These are phyloP conservation scores for Halcyon badia DNA, from an alignment of 2,797 vertebrate species.

Conservation along the genomic window DNA sequence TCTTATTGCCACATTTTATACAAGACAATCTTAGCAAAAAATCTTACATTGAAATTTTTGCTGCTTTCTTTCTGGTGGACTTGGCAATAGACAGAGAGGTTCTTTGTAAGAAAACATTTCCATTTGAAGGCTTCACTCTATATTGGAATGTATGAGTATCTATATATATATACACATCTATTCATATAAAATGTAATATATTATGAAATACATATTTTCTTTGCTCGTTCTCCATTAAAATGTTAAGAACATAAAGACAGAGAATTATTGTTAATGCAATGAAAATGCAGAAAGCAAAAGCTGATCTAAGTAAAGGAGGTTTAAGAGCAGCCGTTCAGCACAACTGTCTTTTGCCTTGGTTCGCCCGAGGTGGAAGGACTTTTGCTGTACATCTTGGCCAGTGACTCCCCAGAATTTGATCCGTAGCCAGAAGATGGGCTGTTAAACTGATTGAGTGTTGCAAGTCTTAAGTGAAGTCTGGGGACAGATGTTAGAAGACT, in stretches of 20 bases:
- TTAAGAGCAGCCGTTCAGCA: not conserved
- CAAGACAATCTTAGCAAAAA: not conserved
- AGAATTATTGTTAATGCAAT: not conserved
- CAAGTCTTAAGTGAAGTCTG: not conserved
- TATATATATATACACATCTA: not conserved
- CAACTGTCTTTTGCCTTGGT: not conserved
- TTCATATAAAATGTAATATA: constrained; percentile 2
- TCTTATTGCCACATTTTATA: not conserved
- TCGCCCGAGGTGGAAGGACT: not conserved
- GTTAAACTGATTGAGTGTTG: not conserved
- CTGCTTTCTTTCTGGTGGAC: not conserved
- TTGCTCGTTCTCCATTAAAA: constrained; percentile 24
- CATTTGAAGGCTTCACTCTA: constrained; percentile 27
- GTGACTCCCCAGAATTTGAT: not conserved
- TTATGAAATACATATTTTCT: not conserved
- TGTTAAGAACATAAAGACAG: not conserved
- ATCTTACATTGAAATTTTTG: not conserved
- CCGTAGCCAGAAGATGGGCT: not conserved
- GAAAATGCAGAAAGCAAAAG: constrained; percentile 16
- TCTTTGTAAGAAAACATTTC: not conserved
- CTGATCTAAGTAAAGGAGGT: not conserved
- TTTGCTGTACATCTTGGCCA: not conserved
- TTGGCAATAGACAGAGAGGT: not conserved
- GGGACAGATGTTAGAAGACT: not conserved
- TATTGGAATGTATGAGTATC: constrained; percentile 10